Conservation (phyloP, 2,888 invertebrate species). For the Leptinotarsa juncta region DNA sequence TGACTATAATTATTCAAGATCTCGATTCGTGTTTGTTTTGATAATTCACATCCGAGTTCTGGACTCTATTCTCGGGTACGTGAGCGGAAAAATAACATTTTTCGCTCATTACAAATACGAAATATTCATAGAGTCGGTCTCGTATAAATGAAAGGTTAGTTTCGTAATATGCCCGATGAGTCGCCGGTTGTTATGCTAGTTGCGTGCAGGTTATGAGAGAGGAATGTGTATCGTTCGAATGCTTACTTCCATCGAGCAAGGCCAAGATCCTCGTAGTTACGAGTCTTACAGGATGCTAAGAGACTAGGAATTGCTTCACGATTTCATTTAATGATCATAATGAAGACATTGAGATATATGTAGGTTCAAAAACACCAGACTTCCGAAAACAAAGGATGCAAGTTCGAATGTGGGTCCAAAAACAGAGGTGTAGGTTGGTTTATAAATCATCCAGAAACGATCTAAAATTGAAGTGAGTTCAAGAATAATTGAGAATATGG, state of each 20-base stretch:
- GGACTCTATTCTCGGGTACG: background rate
- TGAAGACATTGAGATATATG: too few species aligned
- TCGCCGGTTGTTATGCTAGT: slow-evolving; percentile 4
- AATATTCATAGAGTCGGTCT: slow-evolving; percentile 15
- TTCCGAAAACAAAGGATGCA: too few species aligned
- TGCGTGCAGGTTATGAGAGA: slow-evolving; percentile 12
- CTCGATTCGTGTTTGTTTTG: slow-evolving; percentile 15
- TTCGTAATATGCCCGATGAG: slow-evolving; percentile 16
- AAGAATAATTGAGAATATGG: too few species aligned
- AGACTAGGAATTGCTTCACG: background rate
- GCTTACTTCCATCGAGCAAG: slow-evolving; percentile 1
- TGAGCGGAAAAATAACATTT: background rate
- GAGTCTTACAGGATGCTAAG: slow-evolving; percentile 8
- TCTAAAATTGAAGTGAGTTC: too few species aligned
- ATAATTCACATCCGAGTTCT: slow-evolving; percentile 13
- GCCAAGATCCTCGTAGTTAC: slow-evolving; percentile 15
- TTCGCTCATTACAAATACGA: slow-evolving; percentile 1
- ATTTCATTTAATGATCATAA: background rate
- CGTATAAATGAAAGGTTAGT: slow-evolving; percentile 19
- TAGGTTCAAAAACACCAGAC: too few species aligned
- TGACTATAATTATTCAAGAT: slow-evolving; percentile 13
- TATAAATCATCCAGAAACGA: too few species aligned
- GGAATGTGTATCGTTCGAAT: slow-evolving; percentile 15
- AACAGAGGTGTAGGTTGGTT: too few species aligned
- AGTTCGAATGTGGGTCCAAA: too few species aligned